A percentile compares a stretch with the other conserved stretches of the same genome.
Evolutionary conservation across 2,797 vertebrate species (phyloP).

Genomic region (Bradypus variegatus): DNA sequence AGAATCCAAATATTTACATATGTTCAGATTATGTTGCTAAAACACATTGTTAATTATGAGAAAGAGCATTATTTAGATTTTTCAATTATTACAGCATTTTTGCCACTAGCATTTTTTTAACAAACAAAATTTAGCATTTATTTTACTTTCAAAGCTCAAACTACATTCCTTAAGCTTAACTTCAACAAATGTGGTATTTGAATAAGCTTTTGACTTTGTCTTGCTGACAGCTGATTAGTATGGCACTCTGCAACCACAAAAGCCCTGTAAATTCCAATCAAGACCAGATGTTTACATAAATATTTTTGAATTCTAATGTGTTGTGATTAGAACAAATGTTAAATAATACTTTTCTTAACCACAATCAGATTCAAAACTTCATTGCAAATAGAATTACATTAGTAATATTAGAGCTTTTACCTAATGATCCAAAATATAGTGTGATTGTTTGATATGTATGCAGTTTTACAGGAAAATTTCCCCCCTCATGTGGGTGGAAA

Average conservation of each 20-base stretch:
- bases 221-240: neutral
- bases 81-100: neutral
- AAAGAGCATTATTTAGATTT: neutral
- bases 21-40: neutral
- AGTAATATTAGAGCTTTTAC: neutral
- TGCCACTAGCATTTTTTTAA: neutral
- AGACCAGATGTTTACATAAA: neutral
- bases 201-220: neutral
- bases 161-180: neutral
- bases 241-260: neutral
- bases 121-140: neutral
- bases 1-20: neutral
- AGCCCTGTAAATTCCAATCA: neutral
- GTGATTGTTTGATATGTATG: neutral
- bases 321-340: neutral
- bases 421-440: neutral
- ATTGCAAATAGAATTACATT: neutral
- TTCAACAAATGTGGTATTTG: neutral
- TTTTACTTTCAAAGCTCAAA: neutral
- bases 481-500: neutral
- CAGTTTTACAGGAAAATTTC: neutral
- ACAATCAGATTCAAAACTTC: conserved; percentile 33
- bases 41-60: neutral
- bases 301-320: conserved; percentile 5
- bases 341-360: neutral